Percentiles rank a stretch among this genome's conserved stretches.
These are phyloP conservation scores for Phacellophora camtschatica DNA, from an alignment of 30 jellyfish, hydroid and myxozoan species.

Conservation along the genomic window DNA sequence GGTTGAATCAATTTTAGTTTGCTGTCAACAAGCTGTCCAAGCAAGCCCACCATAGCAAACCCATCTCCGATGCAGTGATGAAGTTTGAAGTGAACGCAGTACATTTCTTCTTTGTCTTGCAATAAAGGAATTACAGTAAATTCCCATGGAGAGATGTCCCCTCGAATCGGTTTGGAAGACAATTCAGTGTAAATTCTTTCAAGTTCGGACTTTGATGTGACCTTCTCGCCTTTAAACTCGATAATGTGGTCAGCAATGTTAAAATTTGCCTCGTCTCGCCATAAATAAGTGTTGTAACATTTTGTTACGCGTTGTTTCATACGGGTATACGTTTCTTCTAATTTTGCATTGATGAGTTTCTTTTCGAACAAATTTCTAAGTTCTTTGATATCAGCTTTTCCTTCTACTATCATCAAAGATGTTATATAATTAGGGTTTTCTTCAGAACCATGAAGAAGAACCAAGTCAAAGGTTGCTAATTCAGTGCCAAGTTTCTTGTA, in stretches of 20 bases:
- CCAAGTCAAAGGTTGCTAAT: conserved; percentile 67
- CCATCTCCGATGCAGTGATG: conserved; percentile 99
- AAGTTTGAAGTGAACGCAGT: conserved; percentile 57
- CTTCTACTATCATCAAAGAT: conserved; percentile 71
- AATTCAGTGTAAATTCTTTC: conserved; percentile 64
- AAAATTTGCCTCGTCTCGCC: conserved; percentile 91
- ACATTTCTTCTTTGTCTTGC: conserved; percentile 53
- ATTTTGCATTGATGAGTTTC: conserved; percentile 52
- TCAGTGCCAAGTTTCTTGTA: conserved; percentile 79
- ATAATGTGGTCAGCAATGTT: conserved; percentile 82
- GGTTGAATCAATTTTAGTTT: conserved; percentile 85
- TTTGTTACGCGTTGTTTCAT: conserved; percentile 76
- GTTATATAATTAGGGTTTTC: conserved; percentile 80
- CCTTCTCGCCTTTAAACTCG: conserved; percentile 37
- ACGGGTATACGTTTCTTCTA: conserved; percentile 64
- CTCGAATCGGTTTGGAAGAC: conserved; percentile 55
- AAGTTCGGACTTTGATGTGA: conserved; percentile 67
- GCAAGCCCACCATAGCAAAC: conserved; percentile 90
- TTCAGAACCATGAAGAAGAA: conserved; percentile 81
- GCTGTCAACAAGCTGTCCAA: conserved; percentile 87
- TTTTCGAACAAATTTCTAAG: conserved; percentile 63
- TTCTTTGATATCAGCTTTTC: conserved; percentile 69
- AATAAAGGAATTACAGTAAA: conserved; percentile 69
- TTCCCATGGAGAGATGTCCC: conserved; percentile 91
- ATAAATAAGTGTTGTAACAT: conserved; percentile 71